Conservation (phyloP, 2,797 vertebrate species). For the Typhlichthys eigenmanni region DNA sequence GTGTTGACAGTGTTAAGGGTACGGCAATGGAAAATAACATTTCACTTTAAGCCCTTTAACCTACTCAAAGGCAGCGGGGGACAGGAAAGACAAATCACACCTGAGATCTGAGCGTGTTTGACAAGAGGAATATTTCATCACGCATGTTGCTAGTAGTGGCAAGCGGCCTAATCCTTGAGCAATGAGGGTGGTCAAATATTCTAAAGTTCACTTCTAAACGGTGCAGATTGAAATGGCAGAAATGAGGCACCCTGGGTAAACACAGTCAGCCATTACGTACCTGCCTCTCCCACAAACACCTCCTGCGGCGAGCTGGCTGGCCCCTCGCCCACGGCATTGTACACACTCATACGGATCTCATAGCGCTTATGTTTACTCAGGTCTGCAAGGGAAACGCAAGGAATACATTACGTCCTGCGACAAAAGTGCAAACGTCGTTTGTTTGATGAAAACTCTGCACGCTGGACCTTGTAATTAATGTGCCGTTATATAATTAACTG, state of each 20-base stretch:
- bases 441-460: not conserved
- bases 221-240: constrained; percentile 7
- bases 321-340: constrained; percentile 91
- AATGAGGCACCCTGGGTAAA: not conserved
- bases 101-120: constrained; percentile 2
- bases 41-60: not conserved
- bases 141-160: not conserved
- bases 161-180: not conserved
- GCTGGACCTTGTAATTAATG: not conserved
- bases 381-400: constrained; percentile 73
- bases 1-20: not conserved
- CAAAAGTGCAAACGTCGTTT: not conserved
- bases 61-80: not conserved
- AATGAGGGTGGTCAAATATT: not conserved
- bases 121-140: not conserved
- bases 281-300: constrained; percentile 96
- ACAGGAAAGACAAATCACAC: constrained; percentile 11
- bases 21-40: not conserved
- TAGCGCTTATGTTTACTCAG: constrained; percentile 94
- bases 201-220: not conserved
- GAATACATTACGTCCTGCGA: constrained; percentile 3
- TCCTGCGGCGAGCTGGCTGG: constrained; percentile 90
- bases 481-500: constrained; percentile 10
- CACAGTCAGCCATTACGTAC: constrained; percentile 58
- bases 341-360: constrained; percentile 93